These are phyloP conservation scores for Aphelinus certus DNA, from an alignment of 1,140 invertebrate species.

Conservation along the genomic window DNA sequence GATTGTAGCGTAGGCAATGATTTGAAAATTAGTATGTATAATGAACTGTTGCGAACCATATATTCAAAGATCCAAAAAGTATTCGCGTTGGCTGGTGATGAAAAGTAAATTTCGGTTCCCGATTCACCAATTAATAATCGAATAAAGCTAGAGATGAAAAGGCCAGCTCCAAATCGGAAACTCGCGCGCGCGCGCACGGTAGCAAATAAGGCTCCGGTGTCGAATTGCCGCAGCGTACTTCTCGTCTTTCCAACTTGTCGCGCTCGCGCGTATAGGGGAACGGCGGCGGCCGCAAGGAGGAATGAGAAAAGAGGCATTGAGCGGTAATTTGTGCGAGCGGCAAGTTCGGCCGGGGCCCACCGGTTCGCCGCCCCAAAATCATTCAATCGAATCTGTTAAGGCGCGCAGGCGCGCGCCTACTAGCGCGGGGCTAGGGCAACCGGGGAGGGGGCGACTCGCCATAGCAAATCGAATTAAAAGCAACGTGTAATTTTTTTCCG, in stretches of 20 bases:
- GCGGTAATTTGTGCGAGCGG: conserved; percentile 50
- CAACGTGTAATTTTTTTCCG: conserved; percentile 59
- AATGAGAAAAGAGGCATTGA: conserved; percentile 44
- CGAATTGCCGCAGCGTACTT: conserved; percentile 12
- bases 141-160: background rate
- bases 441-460: background rate
- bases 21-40: no score
- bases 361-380: background rate
- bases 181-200: background rate
- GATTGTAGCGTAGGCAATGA: no score
- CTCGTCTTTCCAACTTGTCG: conserved; percentile 18
- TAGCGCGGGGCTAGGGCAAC: background rate
- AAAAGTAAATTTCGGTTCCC: no score
- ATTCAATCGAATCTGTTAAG: background rate
- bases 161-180: conserved; percentile 7
- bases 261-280: no score
- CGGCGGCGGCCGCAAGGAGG: background rate
- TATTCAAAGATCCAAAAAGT: no score
- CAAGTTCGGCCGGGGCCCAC: background rate
- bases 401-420: conserved; percentile 18
- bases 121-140: no score
- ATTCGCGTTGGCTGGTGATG: no score
- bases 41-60: no score
- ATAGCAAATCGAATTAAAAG: conserved; percentile 55
- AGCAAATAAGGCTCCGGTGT: background rate